Percentiles rank a stretch among this genome's conserved stretches.
Conservation (phyloP, 2,113 vertebrate species). For the Melospiza melodia region DNA sequence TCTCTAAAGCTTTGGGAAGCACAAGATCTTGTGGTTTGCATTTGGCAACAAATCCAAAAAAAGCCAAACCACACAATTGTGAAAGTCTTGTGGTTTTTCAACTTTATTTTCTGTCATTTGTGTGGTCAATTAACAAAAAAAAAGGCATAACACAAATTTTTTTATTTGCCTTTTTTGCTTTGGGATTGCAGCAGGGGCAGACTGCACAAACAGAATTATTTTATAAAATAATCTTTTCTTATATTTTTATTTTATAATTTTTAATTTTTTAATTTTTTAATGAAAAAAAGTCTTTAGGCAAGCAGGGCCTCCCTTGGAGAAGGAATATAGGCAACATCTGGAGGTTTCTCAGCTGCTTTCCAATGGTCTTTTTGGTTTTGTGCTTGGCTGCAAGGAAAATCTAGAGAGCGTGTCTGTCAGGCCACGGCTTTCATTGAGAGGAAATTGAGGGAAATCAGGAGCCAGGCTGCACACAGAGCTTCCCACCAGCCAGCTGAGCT, state of each 20-base stretch:
- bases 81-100: background rate
- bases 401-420: background rate
- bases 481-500: background rate
- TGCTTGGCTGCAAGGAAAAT: background rate
- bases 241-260: background rate
- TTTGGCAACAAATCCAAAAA: background rate
- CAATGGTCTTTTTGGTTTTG: background rate
- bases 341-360: background rate
- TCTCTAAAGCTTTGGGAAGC: background rate
- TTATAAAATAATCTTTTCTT: background rate
- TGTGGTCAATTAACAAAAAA: background rate
- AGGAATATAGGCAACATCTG: background rate
- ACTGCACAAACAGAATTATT: background rate
- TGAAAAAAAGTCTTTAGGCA: background rate
- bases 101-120: background rate
- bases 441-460: conserved; percentile 9
- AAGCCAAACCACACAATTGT: background rate
- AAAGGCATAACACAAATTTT: background rate
- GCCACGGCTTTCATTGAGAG: background rate
- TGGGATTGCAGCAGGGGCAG: background rate
- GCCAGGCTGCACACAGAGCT: background rate
- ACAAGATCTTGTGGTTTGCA: background rate
- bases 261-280: background rate
- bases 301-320: background rate
- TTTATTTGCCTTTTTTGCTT: background rate